These are phyloP conservation scores for Prolemur simus DNA, from an alignment of 2,113 vertebrate species.

Conservation along the genomic window DNA sequence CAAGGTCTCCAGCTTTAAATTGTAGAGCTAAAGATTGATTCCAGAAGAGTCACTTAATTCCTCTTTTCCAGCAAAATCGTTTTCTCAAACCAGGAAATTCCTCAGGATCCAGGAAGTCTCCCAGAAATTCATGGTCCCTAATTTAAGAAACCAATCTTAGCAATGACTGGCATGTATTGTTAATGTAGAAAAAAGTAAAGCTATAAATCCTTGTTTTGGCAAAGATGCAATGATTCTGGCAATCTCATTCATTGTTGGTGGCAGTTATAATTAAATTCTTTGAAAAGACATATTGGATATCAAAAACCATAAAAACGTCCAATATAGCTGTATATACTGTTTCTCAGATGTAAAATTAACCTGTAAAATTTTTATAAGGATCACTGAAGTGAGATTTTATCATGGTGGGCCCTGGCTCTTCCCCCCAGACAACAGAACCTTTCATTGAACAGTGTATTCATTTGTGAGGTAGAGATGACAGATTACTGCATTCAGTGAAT, in stretches of 20 bases:
- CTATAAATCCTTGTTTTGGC: not conserved
- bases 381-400: slow-evolving; percentile 27
- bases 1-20: slow-evolving; percentile 1
- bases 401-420: not conserved
- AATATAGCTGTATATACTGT: not conserved
- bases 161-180: not conserved
- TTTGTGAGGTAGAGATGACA: not conserved
- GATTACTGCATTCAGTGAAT: not conserved
- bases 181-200: not conserved
- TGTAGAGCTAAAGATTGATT: not conserved
- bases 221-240: not conserved
- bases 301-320: slow-evolving; percentile 12
- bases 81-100: not conserved
- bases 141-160: slow-evolving; percentile 14
- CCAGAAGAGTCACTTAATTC: not conserved
- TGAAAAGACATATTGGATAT: not conserved
- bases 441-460: not conserved
- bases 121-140: not conserved
- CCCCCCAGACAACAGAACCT: not conserved
- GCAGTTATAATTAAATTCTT: slow-evolving; percentile 14
- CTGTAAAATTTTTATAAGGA: not conserved
- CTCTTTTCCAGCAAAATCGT: not conserved
- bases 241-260: not conserved
- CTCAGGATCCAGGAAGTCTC: not conserved
- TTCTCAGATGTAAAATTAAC: slow-evolving; percentile 24